phyloP scores from a whole-genome alignment of 2,888 invertebrate genomes.

The Muschampia staudingeri region DNA sequence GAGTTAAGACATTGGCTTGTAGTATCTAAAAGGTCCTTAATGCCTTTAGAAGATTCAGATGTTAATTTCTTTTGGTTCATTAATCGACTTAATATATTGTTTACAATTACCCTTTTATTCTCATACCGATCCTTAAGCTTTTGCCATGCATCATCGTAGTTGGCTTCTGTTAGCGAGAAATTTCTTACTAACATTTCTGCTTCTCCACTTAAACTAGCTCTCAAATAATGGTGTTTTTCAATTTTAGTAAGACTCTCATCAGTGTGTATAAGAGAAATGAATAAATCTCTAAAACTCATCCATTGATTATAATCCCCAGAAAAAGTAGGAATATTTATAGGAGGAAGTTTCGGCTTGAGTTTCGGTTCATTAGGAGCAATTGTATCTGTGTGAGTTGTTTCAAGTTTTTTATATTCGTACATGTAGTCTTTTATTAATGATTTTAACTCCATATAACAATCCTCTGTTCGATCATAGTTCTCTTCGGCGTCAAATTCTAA shows the following conservation, averaged over 20 bases:
- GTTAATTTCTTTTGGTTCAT: constrained; percentile 60
- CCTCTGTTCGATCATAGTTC: constrained; percentile 1
- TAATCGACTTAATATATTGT: constrained; percentile 63
- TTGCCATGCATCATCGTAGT: constrained; percentile 64
- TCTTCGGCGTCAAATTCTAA: background rate
- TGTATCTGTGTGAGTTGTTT: background rate
- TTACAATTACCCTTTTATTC: constrained; percentile 60
- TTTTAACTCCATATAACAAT: constrained; percentile 4
- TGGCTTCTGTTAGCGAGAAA: constrained; percentile 51
- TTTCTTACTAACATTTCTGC: constrained; percentile 43
- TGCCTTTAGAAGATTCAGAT: constrained; percentile 52
- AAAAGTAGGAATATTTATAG: constrained; percentile 28
- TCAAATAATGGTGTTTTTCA: constrained; percentile 37
- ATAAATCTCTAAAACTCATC: constrained; percentile 44
- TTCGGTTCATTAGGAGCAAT: background rate
- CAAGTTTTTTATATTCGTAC: background rate
- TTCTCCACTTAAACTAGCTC: constrained; percentile 36
- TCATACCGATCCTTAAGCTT: constrained; percentile 59
- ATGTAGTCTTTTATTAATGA: constrained; percentile 14
- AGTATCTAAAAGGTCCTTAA: constrained; percentile 68
- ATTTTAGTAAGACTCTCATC: constrained; percentile 7
- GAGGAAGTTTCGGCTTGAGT: background rate
- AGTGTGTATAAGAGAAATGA: constrained; percentile 28
- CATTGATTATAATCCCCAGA: constrained; percentile 37
- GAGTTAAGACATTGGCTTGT: constrained; percentile 63